Evolutionary conservation across 2,797 vertebrate genomes (phyloP).

Genomic region (Sebastes hubbsi): DNA sequence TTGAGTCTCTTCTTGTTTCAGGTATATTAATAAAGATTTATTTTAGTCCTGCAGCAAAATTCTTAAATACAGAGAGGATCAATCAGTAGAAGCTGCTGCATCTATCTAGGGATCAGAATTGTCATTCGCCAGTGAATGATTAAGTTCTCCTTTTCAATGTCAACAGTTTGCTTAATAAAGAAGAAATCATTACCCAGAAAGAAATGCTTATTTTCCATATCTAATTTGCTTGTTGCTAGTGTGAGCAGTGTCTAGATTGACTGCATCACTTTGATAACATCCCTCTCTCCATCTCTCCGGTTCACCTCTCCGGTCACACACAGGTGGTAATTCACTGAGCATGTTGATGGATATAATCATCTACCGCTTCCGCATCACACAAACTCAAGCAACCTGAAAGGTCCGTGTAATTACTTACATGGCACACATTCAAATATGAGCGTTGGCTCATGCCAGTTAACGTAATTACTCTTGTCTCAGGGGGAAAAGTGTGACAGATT

Average conservation of each 20-base stretch:
- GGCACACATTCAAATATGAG: not conserved
- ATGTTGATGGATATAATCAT: not conserved
- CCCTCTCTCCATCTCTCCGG: not conserved
- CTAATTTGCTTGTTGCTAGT: not conserved
- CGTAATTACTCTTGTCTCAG: not conserved
- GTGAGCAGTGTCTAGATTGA: not conserved
- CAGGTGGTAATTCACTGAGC: not conserved
- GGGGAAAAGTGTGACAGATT: not conserved
- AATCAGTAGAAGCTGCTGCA: not conserved
- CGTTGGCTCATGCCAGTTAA: not conserved
- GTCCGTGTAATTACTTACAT: constrained; percentile 2
- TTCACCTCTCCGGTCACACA: not conserved
- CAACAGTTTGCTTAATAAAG: not conserved
- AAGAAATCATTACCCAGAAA: not conserved
- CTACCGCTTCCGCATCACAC: not conserved
- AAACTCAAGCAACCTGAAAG: not conserved
- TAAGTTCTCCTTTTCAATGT: not conserved
- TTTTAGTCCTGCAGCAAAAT: not conserved
- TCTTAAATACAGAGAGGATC: not conserved
- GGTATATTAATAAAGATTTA: not conserved
- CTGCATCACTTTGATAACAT: not conserved
- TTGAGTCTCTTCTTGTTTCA: constrained; percentile 4
- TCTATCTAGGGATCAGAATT: not conserved
- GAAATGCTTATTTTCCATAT: not conserved
- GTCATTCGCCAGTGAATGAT: not conserved